A percentile compares a stretch with the other conserved stretches of the same genome.
Evolutionary conservation across 2,113 vertebrate genomes (phyloP).

Genomic region (Pollimyrus isidori): DNA sequence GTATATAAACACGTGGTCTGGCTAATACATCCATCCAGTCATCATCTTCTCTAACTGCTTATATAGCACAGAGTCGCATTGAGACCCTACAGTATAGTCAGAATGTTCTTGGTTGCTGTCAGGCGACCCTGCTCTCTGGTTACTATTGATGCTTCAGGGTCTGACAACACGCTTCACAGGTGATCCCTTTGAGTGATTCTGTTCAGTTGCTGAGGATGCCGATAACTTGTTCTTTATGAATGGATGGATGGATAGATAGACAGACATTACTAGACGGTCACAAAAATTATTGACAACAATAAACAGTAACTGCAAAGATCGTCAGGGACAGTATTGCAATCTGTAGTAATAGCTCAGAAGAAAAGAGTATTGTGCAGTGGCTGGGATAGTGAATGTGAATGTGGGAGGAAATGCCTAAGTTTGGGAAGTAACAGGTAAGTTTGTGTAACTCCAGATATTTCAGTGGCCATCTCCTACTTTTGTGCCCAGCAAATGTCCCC

Average conservation of each 20-base stretch:
- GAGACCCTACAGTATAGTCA: neutral
- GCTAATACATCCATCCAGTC: neutral
- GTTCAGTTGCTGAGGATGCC: neutral
- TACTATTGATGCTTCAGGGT: neutral
- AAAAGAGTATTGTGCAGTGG: neutral
- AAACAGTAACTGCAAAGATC: neutral
- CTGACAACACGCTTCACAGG: neutral
- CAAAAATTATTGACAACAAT: neutral
- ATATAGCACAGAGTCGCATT: neutral
- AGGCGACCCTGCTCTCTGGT: neutral
- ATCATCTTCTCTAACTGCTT: neutral
- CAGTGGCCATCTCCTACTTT: neutral
- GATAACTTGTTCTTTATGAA: neutral
- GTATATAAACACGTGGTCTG: neutral
- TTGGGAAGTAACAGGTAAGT: neutral
- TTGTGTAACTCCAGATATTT: neutral
- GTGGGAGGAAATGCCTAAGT: neutral
- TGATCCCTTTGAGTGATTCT: neutral
- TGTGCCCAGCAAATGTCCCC: neutral
- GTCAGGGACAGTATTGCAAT: neutral
- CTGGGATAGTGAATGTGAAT: neutral
- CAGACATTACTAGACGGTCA: neutral
- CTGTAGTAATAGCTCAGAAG: neutral
- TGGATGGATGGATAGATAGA: neutral
- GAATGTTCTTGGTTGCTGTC: neutral